Percentiles rank a stretch among this genome's conserved stretches.
phyloP scores from a whole-genome alignment of 2,113 vertebrate genomes.

The Sinocyclocheilus anophthalmus region DNA sequence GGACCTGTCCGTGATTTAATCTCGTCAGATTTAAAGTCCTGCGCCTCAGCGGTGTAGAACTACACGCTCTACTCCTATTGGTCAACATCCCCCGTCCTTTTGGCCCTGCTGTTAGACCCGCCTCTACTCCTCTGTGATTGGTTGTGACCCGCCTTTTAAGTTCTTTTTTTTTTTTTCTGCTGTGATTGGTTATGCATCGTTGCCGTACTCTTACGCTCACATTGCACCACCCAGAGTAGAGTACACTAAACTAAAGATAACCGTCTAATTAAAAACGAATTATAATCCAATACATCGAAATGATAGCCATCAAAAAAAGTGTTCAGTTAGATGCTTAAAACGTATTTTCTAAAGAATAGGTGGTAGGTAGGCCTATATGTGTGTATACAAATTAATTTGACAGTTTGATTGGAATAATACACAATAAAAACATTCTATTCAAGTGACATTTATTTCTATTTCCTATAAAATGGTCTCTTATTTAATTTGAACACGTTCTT shows the following conservation, averaged over 20 bases:
- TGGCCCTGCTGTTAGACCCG: not conserved
- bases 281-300: not conserved
- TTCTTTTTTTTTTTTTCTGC: no score
- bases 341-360: not conserved
- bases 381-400: not conserved
- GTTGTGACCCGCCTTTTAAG: not conserved
- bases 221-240: not conserved
- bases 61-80: conserved; percentile 5
- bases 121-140: not conserved
- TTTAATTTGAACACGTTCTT: not conserved
- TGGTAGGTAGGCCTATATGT: not conserved
- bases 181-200: not conserved
- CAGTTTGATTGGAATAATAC: not conserved
- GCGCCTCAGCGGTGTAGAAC: not conserved
- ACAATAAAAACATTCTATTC: not conserved
- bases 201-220: not conserved
- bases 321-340: not conserved
- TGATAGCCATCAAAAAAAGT: not conserved
- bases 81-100: not conserved
- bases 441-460: not conserved
- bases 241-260: not conserved
- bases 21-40: conserved; percentile 37
- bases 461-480: not conserved
- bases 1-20: not conserved
- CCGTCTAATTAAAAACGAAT: not conserved